Evolutionary conservation across 2,797 vertebrate species (phyloP).

Genomic region (Tenualosa thibaudeaui): DNA sequence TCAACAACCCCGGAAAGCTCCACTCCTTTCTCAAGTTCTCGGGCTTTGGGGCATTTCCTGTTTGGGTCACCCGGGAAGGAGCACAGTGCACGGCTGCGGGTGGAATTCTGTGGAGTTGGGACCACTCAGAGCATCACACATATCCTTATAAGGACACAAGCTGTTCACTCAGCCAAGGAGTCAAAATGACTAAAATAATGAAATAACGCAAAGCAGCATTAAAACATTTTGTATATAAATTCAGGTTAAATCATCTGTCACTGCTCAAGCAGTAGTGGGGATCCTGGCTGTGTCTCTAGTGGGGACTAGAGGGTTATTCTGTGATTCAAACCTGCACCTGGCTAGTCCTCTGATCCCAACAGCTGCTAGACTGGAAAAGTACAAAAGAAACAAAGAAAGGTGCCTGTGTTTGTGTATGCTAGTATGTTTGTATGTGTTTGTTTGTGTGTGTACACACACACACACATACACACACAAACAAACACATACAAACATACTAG

Average conservation of each 20-base stretch:
- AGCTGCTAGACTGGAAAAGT: constrained; percentile 35
- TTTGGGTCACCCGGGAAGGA: constrained; percentile 38
- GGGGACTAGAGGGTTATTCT: too few species aligned
- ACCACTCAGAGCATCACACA: neutral
- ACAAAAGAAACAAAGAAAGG: neutral
- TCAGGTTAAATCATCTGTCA: neutral
- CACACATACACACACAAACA: constrained; percentile 26
- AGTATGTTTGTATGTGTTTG: constrained; percentile 28
- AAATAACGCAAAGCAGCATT: neutral
- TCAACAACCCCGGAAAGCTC: neutral
- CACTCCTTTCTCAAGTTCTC: constrained; percentile 30
- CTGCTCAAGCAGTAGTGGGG: neutral
- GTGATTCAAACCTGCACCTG: neutral
- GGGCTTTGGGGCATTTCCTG: constrained; percentile 45
- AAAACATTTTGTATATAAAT: neutral
- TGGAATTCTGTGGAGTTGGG: neutral
- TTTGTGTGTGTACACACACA: constrained; percentile 28
- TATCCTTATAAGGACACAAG: neutral
- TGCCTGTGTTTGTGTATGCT: neutral
- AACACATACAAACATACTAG: constrained; percentile 27
- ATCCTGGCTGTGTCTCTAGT: neutral
- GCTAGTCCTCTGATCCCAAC: constrained; percentile 33
- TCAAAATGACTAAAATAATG: neutral
- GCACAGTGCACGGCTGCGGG: neutral
- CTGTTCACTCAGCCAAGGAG: neutral